Conservation (phyloP, 2,113 vertebrate genomes). For the Talpa occidentalis region DNA sequence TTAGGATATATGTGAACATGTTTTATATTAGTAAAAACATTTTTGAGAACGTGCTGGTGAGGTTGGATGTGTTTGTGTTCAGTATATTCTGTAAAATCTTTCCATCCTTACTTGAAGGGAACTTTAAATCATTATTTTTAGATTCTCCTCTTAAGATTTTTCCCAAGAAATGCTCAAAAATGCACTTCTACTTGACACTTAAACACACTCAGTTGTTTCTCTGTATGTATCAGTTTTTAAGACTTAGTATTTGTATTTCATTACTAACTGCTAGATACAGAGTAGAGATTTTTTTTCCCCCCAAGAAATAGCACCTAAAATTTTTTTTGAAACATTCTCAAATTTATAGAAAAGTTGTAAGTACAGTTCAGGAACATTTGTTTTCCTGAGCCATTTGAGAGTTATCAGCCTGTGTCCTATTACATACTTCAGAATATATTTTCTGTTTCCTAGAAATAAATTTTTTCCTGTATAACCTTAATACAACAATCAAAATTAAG, state of each 20-base stretch:
- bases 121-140: constrained; percentile 27
- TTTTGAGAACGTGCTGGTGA: constrained; percentile 27
- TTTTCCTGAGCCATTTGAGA: neutral
- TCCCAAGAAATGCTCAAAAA: constrained; percentile 44
- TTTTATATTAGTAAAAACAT: constrained; percentile 36
- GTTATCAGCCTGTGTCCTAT: neutral
- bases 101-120: neutral
- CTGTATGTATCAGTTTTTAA: constrained; percentile 47
- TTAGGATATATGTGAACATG: constrained; percentile 44
- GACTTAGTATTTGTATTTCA: constrained; percentile 7
- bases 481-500: neutral
- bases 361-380: neutral
- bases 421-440: neutral
- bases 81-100: neutral
- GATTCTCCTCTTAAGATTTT: constrained; percentile 31
- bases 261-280: constrained; percentile 4
- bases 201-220: neutral
- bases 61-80: neutral
- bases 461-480: neutral
- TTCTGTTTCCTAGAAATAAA: neutral
- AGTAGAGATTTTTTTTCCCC: neutral
- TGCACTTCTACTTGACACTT: neutral
- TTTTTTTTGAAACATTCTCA: neutral
- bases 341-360: neutral
- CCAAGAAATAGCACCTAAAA: constrained; percentile 8